These are phyloP conservation scores for Rhynchomys soricoides DNA, from an alignment of 2,113 vertebrate genomes.

Conservation along the genomic window DNA sequence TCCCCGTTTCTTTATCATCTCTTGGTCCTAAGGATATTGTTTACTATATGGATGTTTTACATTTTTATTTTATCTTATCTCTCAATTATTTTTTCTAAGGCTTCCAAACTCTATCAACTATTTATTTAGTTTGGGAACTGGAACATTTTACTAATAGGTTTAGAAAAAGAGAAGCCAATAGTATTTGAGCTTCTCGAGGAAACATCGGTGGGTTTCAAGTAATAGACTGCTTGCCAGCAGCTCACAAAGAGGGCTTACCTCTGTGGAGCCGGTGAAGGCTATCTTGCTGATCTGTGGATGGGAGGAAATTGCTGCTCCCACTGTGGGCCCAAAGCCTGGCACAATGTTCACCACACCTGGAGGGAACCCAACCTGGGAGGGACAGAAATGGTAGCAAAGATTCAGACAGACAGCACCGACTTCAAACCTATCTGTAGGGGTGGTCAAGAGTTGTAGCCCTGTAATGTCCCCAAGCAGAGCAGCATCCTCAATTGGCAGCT, in stretches of 20 bases:
- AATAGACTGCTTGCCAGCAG: fast-evolving
- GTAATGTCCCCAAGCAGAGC: fast-evolving
- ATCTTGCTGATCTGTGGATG: slow-evolving; percentile 95
- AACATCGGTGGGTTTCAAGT: background rate
- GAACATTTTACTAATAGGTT: background rate
- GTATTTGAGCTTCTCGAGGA: background rate
- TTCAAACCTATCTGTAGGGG: fast-evolving
- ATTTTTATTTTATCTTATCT: slow-evolving; percentile 54
- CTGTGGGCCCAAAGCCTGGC: slow-evolving; percentile 94
- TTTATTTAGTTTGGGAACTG: slow-evolving; percentile 40
- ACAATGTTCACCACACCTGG: slow-evolving; percentile 97
- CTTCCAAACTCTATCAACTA: background rate
- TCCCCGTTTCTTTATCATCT: background rate
- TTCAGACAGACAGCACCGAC: fast-evolving
- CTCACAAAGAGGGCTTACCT: slow-evolving; percentile 83
- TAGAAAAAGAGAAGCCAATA: background rate
- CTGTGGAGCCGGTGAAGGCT: slow-evolving; percentile 95
- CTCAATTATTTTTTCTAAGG: background rate
- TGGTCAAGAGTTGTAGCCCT: fast-evolving
- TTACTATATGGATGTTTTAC: background rate
- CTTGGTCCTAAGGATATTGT: background rate
- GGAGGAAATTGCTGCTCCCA: slow-evolving; percentile 93
- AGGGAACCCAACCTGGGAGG: slow-evolving; percentile 92
- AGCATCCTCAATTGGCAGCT: background rate
- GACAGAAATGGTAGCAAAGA: background rate